These are phyloP conservation scores for Pipistrellus nathusii DNA, from an alignment of 2,797 vertebrate species.

Conservation along the genomic window DNA sequence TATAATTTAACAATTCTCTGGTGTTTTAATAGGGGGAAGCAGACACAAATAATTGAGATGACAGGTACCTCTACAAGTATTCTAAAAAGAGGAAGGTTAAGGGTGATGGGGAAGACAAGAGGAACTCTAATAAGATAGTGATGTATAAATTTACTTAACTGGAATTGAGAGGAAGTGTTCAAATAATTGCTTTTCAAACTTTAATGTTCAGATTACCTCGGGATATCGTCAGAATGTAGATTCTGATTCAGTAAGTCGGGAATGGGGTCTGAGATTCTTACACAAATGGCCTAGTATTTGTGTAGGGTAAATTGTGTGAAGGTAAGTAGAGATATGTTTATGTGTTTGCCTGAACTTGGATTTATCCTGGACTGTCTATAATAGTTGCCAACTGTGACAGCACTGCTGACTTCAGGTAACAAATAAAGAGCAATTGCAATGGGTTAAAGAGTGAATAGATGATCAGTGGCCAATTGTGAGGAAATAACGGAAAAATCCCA, in stretches of 20 bases:
- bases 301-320: not conserved
- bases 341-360: not conserved
- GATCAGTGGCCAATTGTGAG: not conserved
- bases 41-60: not conserved
- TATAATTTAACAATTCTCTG: not conserved
- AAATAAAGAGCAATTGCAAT: not conserved
- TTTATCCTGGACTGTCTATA: not conserved
- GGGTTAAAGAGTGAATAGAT: not conserved
- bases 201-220: not conserved
- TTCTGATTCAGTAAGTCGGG: not conserved
- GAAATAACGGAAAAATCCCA: slow-evolving; percentile 37
- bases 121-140: not conserved
- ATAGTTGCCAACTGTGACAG: not conserved
- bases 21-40: not conserved
- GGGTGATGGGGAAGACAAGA: not conserved
- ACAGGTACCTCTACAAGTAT: not conserved
- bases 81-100: not conserved
- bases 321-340: not conserved
- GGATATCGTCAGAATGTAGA: not conserved
- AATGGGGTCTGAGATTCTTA: not conserved
- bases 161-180: slow-evolving; percentile 16
- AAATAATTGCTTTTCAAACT: not conserved
- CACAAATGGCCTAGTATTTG: not conserved
- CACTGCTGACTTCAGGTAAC: not conserved
- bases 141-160: not conserved